Evolutionary conservation across 2,797 vertebrate genomes (phyloP).

Genomic region (Dicrostonyx torquatus): DNA sequence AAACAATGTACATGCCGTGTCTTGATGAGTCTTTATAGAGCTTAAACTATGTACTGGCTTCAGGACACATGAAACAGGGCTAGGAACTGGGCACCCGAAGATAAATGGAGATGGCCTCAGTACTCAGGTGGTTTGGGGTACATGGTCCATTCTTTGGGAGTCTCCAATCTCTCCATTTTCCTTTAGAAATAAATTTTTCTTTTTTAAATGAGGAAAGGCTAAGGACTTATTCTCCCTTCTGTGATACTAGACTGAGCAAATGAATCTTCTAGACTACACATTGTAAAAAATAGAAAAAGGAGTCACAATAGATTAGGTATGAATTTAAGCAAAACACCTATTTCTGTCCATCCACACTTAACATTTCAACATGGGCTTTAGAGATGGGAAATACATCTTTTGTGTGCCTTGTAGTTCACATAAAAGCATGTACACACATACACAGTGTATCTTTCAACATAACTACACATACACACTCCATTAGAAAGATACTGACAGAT

Average conservation of each 20-base stretch:
- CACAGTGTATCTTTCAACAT: conserved; percentile 75
- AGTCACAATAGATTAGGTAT: conserved; percentile 44
- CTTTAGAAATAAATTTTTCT: neutral
- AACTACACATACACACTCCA: conserved; percentile 74
- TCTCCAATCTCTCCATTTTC: neutral
- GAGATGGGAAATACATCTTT: conserved; percentile 70
- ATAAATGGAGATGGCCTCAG: neutral
- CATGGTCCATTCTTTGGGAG: neutral
- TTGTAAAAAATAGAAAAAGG: conserved; percentile 44
- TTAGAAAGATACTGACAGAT: conserved; percentile 80
- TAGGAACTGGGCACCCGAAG: neutral
- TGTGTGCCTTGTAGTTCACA: conserved; percentile 65
- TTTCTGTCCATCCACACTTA: conserved; percentile 66
- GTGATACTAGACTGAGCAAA: conserved; percentile 26
- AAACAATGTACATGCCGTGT: conserved; percentile 18
- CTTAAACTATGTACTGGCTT: neutral
- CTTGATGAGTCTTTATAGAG: neutral
- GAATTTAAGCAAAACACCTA: conserved; percentile 71
- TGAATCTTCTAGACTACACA: conserved; percentile 47
- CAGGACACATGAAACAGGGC: neutral
- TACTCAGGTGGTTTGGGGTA: neutral
- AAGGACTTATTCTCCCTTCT: neutral
- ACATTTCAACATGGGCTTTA: conserved; percentile 73
- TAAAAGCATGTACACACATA: conserved; percentile 69
- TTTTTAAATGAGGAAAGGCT: neutral